A percentile compares a stretch with the other conserved stretches of the same genome.
Conservation (phyloP, 1,140 invertebrate genomes). For the Cecropterus lyciades region DNA sequence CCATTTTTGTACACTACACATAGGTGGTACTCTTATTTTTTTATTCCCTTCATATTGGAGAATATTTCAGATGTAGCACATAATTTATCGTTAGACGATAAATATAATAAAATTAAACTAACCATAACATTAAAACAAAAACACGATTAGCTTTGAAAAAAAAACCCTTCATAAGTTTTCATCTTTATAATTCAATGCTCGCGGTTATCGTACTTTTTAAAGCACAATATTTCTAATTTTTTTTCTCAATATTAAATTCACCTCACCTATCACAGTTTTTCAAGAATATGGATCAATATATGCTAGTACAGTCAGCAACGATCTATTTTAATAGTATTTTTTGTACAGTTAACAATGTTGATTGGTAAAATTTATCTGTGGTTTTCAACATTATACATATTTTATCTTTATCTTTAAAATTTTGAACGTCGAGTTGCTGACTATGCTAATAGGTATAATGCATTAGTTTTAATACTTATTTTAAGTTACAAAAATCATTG, state of each 20-base stretch:
- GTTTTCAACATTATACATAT: slow-evolving; percentile 18
- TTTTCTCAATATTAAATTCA: background rate
- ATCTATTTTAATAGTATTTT: slow-evolving; percentile 20
- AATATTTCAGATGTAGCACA: background rate
- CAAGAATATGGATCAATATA: slow-evolving; percentile 30
- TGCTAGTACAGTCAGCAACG: slow-evolving; percentile 27
- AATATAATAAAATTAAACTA: too few relatives aligned
- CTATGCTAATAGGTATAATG: slow-evolving; percentile 28
- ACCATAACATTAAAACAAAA: too few relatives aligned
- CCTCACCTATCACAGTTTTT: too few relatives aligned
- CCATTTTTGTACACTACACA: too few relatives aligned
- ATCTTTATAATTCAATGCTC: too few relatives aligned
- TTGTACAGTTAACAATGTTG: slow-evolving; percentile 20
- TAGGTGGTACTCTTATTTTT: too few relatives aligned
- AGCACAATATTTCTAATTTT: background rate
- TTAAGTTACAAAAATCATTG: slow-evolving; percentile 46
- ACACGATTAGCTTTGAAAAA: background rate
- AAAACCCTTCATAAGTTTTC: too few relatives aligned
- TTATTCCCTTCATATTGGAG: background rate
- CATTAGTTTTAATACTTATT: slow-evolving; percentile 13
- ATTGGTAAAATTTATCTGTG: slow-evolving; percentile 22
- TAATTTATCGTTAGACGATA: background rate
- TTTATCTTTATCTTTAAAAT: slow-evolving; percentile 23
- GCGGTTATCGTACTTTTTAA: background rate
- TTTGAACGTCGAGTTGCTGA: slow-evolving; percentile 32